Evolutionary conservation across 2,888 invertebrate genomes (phyloP).

Genomic region (Elegia similella): DNA sequence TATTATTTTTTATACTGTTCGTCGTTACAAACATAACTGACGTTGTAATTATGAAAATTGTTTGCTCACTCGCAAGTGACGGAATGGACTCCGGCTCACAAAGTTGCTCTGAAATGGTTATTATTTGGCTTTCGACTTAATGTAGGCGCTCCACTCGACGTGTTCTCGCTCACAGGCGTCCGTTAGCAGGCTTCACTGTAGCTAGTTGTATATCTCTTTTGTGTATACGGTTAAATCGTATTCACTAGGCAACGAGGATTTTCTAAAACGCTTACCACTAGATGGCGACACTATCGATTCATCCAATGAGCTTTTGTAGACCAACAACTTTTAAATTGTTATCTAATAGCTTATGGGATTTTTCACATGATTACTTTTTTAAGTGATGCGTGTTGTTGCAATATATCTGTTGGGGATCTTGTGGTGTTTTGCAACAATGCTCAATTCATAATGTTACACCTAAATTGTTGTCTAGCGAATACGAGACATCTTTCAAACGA

Average conservation of each 20-base stretch:
- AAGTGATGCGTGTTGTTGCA: no score
- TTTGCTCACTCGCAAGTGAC: slow-evolving; percentile 6
- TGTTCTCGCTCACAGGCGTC: neutral
- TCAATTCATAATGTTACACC: neutral
- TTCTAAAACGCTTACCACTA: no score
- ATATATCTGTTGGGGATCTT: no score
- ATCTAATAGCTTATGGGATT: no score
- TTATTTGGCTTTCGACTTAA: slow-evolving; percentile 15
- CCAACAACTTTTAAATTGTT: no score
- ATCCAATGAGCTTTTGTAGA: no score
- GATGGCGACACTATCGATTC: no score
- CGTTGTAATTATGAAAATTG: neutral
- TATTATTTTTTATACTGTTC: neutral
- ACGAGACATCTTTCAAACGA: neutral
- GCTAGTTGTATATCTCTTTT: neutral
- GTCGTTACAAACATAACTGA: no score
- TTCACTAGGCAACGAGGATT: no score
- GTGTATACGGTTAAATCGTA: neutral
- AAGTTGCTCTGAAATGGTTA: slow-evolving; percentile 1
- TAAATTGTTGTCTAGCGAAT: neutral
- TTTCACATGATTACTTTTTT: no score
- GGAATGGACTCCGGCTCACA: neutral
- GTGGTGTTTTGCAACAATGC: neutral
- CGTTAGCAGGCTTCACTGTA: neutral
- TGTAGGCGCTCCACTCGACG: neutral